A percentile compares a stretch with the other conserved stretches of the same genome.
Evolutionary conservation across 2,888 invertebrate genomes (phyloP).

Genomic region (Dryomyza anilis): DNA sequence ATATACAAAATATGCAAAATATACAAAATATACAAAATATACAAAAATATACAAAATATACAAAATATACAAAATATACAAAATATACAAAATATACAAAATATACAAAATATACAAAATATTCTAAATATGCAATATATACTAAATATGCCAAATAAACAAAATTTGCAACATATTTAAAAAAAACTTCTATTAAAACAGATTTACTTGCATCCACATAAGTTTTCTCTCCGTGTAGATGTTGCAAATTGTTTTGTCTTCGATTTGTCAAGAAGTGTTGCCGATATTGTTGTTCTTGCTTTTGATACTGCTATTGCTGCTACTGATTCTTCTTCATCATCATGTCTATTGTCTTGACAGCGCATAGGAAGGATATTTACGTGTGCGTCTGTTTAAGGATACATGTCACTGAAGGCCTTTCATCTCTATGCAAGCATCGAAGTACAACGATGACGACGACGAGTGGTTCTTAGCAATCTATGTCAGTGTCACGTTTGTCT

Average conservation of each 20-base stretch:
- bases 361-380: neutral
- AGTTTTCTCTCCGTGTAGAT: neutral
- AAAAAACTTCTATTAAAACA: too few relatives aligned
- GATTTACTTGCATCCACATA: too few relatives aligned
- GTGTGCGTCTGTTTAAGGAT: neutral
- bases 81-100: too few relatives aligned
- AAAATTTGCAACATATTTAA: too few relatives aligned
- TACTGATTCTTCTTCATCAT: neutral
- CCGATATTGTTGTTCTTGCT: neutral
- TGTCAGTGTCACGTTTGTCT: neutral
- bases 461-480: neutral
- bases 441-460: too few relatives aligned
- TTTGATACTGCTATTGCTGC: neutral
- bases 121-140: too few relatives aligned
- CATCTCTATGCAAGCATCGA: neutral
- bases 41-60: too few relatives aligned
- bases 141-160: too few relatives aligned
- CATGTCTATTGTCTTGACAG: neutral
- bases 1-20: too few relatives aligned
- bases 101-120: too few relatives aligned
- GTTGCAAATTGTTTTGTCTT: slow-evolving; percentile 15
- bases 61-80: too few relatives aligned
- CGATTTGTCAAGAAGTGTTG: slow-evolving; percentile 15
- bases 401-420: neutral
- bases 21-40: too few relatives aligned